phyloP scores from a whole-genome alignment of 64 coral and sea anemone genomes.

The Actinia tenebrosa region DNA sequence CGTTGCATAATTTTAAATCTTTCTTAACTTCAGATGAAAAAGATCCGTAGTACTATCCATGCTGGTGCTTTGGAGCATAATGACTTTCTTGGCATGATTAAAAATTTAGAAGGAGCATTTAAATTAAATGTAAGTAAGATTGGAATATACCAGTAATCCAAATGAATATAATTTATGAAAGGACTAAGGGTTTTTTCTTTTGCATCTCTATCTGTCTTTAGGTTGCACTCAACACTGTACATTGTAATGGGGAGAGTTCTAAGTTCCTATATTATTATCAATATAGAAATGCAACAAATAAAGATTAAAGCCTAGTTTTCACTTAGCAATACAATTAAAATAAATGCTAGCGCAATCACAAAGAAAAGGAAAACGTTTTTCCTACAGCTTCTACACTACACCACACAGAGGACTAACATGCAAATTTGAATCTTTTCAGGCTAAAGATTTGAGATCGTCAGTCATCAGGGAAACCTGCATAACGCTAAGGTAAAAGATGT shows the following conservation, averaged over 20 bases:
- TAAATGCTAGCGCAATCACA: too few relatives aligned
- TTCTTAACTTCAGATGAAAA: slow-evolving; percentile 43
- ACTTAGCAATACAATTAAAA: too few relatives aligned
- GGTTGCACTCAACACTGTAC: too few relatives aligned
- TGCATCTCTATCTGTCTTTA: too few relatives aligned
- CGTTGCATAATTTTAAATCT: background rate
- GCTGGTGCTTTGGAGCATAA: slow-evolving; percentile 80
- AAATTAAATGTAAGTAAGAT: slow-evolving; percentile 77
- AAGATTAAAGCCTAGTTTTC: too few relatives aligned
- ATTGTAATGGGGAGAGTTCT: too few relatives aligned
- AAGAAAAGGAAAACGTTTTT: too few relatives aligned
- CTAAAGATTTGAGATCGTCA: slow-evolving; percentile 85
- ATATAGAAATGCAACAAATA: too few relatives aligned
- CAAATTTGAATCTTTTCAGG: slow-evolving; percentile 28
- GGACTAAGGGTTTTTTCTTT: too few relatives aligned
- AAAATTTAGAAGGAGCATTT: slow-evolving; percentile 83
- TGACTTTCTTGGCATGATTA: slow-evolving; percentile 54
- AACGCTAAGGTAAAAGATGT: slow-evolving; percentile 65
- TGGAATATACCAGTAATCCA: background rate
- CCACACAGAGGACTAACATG: background rate
- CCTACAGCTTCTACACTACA: too few relatives aligned
- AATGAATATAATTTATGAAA: too few relatives aligned
- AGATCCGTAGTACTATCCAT: slow-evolving; percentile 64
- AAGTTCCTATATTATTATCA: too few relatives aligned
- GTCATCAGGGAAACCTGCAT: slow-evolving; percentile 85